Evolutionary conservation across 2,888 invertebrate species (phyloP).

Genomic region (Volucella inflata): DNA sequence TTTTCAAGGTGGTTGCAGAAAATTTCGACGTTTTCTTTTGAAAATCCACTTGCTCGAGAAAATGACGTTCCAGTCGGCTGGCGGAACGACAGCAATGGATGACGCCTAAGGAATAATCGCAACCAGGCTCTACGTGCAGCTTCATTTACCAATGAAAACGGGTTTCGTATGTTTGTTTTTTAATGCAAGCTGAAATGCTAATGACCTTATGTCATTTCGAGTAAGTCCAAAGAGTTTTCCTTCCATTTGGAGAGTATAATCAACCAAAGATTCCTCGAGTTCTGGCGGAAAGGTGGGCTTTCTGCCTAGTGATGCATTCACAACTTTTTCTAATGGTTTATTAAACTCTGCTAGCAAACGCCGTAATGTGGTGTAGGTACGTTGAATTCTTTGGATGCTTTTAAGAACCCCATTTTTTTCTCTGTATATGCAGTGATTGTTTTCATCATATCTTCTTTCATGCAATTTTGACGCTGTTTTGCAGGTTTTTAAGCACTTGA

Average conservation of each 20-base stretch:
- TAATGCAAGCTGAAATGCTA: slow-evolving; percentile 43
- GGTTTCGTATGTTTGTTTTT: slow-evolving; percentile 36
- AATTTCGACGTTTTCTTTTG: slow-evolving; percentile 52
- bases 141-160: slow-evolving; percentile 28
- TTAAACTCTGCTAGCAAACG: slow-evolving; percentile 17
- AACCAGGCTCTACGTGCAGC: slow-evolving; percentile 33
- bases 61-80: no score
- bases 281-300: slow-evolving; percentile 9
- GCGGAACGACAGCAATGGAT: slow-evolving; percentile 30
- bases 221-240: slow-evolving; percentile 46
- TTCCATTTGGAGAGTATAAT: slow-evolving; percentile 14
- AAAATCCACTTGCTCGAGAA: slow-evolving; percentile 36
- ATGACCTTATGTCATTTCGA: slow-evolving; percentile 39
- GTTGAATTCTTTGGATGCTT: slow-evolving; percentile 15
- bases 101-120: slow-evolving; percentile 23
- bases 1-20: slow-evolving; percentile 16
- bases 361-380: slow-evolving; percentile 10
- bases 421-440: not conserved
- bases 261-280: not conserved
- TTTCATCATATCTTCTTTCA: slow-evolving; percentile 3
- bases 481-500: slow-evolving; percentile 3
- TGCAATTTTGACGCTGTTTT: slow-evolving; percentile 10
- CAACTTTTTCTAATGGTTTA: slow-evolving; percentile 22
- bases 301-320: slow-evolving; percentile 7
- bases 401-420: slow-evolving; percentile 13